phyloP scores from a whole-genome alignment of 2,113 vertebrate species.

The Nothoprocta perdicaria region DNA sequence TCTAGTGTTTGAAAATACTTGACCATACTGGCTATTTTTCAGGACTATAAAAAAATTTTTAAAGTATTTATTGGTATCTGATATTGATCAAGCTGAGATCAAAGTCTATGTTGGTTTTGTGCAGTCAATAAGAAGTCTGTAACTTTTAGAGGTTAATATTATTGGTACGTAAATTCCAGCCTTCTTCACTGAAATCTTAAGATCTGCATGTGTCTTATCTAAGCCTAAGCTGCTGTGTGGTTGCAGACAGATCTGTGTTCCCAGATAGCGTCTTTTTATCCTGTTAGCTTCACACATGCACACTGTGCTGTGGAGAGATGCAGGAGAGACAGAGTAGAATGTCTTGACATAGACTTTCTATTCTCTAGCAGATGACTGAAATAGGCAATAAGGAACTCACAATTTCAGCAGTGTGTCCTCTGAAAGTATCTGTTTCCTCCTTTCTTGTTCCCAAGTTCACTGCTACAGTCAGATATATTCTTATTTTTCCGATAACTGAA shows the following conservation, averaged over 20 bases:
- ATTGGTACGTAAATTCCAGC: neutral
- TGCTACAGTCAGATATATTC: neutral
- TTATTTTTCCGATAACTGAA: neutral
- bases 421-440: neutral
- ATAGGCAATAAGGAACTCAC: fast-evolving
- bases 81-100: neutral
- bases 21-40: neutral
- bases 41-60: neutral
- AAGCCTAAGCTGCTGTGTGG: neutral
- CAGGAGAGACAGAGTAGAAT: neutral
- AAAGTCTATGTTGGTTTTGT: neutral
- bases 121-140: neutral
- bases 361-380: neutral
- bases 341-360: neutral
- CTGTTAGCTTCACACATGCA: neutral
- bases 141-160: neutral
- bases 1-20: neutral
- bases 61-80: neutral
- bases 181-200: neutral
- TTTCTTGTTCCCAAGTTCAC: neutral
- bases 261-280: neutral
- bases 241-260: neutral
- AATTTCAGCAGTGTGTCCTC: neutral
- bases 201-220: neutral
- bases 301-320: neutral